Base-by-base conservation (phyloP, 2,113 vertebrate genomes). In the Leptodactylus fuscus region DNA sequence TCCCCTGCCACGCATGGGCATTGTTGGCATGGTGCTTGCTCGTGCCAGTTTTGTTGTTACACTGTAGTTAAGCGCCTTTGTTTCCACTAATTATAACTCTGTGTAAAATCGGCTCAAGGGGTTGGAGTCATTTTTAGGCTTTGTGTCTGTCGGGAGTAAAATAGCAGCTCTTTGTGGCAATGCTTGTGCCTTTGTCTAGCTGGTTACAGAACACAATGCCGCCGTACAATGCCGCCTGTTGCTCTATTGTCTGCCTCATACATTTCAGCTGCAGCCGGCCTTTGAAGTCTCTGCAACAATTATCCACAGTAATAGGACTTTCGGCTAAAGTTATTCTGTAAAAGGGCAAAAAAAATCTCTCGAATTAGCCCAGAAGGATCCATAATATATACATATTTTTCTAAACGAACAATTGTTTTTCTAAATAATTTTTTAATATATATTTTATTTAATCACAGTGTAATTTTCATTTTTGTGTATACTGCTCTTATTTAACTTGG, bases 61-160 rank as follows among this genome's bases (percentile, higher is more conserved):
- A 24, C n/a, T 70, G 81, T 82, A 69, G 81, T 70, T 53, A 70
- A 34, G 62, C 29, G 41, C 34, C 22, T 55, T 82, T 82, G 69
- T 58, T 82, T 82, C 48, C 48, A 41, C 69, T 82, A 73, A 82
- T 82, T 73, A 55, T 73, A 82, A 82, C 46, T 82, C 34, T 82
- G 24, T 51, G 44, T 44, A 34, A 82, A 82, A 69, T 34, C 29
- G 27, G 60, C 81, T 82, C 44, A 67, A 82, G 81, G 81, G 65
- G 24, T 55, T 44, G 55, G 9, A 46, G 78, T 62, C 58, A 62
- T 60, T 58, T 44, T 27, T 41, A 27, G 29, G 55, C 58, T 81
- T 69, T 81, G 79, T 69, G 38, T 69, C 13, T 67, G 38, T 27
- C 24, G 6, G 58, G 62, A 65, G 41, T 41, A 65, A 49, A 67